phyloP scores from a whole-genome alignment of 2,888 invertebrate genomes.

The Phorcus lineatus region DNA sequence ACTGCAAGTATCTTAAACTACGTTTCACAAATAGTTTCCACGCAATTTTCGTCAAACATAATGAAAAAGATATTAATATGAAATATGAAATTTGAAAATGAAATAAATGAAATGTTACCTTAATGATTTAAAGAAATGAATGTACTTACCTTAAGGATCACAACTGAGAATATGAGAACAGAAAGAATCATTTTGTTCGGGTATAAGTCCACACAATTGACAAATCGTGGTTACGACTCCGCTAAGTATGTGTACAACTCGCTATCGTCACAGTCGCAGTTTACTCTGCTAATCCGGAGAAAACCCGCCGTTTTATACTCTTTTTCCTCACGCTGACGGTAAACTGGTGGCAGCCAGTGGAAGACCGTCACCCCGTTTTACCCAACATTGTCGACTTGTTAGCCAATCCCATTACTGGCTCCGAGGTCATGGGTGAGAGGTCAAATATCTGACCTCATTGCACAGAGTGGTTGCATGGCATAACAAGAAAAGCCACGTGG shows the following conservation, averaged over 20 bases:
- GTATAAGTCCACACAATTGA: background rate
- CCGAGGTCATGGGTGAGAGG: background rate
- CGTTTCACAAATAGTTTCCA: too few relatives aligned
- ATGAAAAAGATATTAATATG: too few relatives aligned
- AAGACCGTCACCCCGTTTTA: background rate
- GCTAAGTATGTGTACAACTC: too few relatives aligned
- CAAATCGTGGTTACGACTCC: too few relatives aligned
- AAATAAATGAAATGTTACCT: background rate
- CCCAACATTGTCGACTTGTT: background rate
- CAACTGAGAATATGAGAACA: background rate
- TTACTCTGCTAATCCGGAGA: slow-evolving; percentile 3
- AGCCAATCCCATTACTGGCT: background rate
- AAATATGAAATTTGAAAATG: too few relatives aligned
- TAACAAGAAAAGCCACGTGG: background rate
- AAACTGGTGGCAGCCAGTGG: slow-evolving; percentile 1
- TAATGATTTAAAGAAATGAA: background rate
- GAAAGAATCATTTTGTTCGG: background rate
- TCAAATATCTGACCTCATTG: background rate
- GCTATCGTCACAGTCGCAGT: background rate
- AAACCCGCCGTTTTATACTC: slow-evolving; percentile 3
- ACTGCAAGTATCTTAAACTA: too few relatives aligned
- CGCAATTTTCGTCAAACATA: too few relatives aligned
- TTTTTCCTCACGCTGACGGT: background rate
- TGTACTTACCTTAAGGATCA: background rate
- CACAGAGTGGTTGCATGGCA: background rate